These are phyloP conservation scores for Nannobrachium achirus DNA, from an alignment of 2,113 vertebrate species.

Conservation along the genomic window DNA sequence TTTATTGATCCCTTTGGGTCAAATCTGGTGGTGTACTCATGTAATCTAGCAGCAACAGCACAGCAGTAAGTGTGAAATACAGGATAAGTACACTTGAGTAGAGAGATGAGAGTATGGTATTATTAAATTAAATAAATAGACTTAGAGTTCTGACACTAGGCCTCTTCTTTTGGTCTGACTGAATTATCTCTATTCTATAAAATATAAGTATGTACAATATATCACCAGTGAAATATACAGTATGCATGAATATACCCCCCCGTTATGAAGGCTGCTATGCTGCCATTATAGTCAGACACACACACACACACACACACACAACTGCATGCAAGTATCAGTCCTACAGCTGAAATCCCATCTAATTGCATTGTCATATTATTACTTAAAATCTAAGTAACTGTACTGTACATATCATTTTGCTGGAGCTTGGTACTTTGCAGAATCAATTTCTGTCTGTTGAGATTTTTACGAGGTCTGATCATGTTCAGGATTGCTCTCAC, in stretches of 20 bases:
- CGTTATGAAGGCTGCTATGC: not conserved
- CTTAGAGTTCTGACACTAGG: too few relatives aligned
- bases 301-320: not conserved
- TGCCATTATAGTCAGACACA: not conserved
- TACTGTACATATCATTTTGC: not conserved
- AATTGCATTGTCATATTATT: not conserved
- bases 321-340: not conserved
- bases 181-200: too few relatives aligned
- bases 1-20: too few relatives aligned
- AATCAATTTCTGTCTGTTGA: constrained; percentile 34
- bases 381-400: not conserved
- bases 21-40: too few relatives aligned
- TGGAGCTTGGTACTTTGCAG: not conserved
- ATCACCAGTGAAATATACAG: not conserved
- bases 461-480: constrained; percentile 3
- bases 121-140: too few relatives aligned
- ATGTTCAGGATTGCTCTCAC: constrained; percentile 15
- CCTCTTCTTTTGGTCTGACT: too few relatives aligned
- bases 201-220: too few relatives aligned
- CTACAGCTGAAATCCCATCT: not conserved
- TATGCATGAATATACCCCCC: not conserved
- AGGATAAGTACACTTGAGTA: too few relatives aligned
- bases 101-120: too few relatives aligned
- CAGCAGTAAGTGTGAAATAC: too few relatives aligned
- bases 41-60: too few relatives aligned